These are phyloP conservation scores for Cacatua alba DNA, from an alignment of 2,113 vertebrate genomes.

Conservation along the genomic window DNA sequence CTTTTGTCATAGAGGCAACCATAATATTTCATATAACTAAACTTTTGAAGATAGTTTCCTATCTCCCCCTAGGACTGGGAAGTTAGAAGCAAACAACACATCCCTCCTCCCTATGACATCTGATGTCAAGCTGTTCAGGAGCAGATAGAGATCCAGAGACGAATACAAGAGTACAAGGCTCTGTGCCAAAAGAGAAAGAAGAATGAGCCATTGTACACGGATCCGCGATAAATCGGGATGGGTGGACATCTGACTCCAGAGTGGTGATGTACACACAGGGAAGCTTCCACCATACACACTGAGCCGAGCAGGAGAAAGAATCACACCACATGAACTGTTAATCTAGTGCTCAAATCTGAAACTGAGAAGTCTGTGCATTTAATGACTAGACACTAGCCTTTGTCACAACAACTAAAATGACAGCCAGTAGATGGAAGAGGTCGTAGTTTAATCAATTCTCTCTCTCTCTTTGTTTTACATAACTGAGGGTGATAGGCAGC, in stretches of 20 bases:
- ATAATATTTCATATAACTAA: neutral
- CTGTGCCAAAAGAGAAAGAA: neutral
- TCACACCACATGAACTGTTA: neutral
- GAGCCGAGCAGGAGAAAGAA: neutral
- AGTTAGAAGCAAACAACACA: neutral
- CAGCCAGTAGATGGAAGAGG: slow-evolving; percentile 50
- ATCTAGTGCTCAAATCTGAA: slow-evolving; percentile 24
- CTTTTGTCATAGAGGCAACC: neutral
- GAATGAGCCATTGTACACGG: neutral
- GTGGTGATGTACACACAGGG: neutral
- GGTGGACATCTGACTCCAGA: neutral
- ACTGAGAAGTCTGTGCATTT: slow-evolving; percentile 6
- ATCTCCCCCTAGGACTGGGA: neutral
- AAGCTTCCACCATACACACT: neutral
- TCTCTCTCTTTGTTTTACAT: slow-evolving; percentile 59
- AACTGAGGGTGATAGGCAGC: slow-evolving; percentile 61
- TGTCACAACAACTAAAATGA: slow-evolving; percentile 56
- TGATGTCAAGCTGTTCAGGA: neutral
- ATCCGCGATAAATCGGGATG: neutral
- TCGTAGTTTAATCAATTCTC: slow-evolving; percentile 63
- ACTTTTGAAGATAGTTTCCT: neutral
- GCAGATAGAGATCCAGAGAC: neutral
- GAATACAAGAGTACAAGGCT: neutral
- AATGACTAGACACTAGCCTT: slow-evolving; percentile 24
- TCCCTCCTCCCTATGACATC: neutral